Evolutionary conservation across 2,113 vertebrate genomes (phyloP).

Genomic region (Actinemys pallida): DNA sequence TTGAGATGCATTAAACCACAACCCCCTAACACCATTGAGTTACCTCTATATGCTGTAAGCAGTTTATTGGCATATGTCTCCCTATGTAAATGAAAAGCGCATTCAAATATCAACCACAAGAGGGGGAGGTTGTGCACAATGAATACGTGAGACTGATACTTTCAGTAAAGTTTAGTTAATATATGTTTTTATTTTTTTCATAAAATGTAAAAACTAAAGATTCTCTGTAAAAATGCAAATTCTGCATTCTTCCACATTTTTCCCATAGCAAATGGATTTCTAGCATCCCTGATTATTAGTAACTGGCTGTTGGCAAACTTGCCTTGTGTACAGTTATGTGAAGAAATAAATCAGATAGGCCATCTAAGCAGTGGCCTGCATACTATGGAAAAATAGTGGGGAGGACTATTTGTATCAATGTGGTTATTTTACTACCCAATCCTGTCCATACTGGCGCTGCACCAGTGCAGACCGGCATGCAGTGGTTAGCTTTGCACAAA

Average conservation of each 20-base stretch:
- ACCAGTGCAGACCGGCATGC: background rate
- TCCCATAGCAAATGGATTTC: background rate
- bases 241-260: too few relatives aligned
- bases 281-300: background rate
- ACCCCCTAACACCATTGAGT: background rate
- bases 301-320: background rate
- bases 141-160: background rate
- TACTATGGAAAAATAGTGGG: accelerated
- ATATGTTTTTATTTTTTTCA: background rate
- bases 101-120: background rate
- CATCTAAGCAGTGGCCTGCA: background rate
- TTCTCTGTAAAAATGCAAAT: too few relatives aligned
- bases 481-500: constrained; percentile 15
- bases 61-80: background rate
- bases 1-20: background rate
- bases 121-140: background rate
- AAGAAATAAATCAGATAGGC: background rate
- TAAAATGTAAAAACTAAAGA: too few relatives aligned
- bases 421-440: background rate
- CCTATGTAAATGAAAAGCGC: background rate
- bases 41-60: background rate
- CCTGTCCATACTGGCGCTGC: background rate
- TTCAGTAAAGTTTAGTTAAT: background rate
- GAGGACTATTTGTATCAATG: background rate
- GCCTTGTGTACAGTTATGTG: background rate